Evolutionary conservation across 2,113 vertebrate species (phyloP).

Genomic region (Boleophthalmus pectinirostris): DNA sequence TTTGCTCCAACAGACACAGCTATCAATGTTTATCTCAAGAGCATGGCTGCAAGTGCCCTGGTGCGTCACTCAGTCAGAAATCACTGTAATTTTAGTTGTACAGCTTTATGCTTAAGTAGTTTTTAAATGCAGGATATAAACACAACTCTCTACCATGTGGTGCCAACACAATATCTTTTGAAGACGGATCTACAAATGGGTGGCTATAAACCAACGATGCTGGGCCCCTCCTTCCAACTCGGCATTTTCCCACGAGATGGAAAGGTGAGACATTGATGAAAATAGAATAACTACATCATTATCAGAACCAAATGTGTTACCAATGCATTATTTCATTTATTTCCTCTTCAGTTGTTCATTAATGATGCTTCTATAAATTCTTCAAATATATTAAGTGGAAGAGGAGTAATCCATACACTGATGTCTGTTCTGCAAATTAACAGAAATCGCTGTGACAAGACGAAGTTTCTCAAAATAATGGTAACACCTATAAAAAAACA

Average conservation of each 20-base stretch:
- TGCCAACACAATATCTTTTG: conserved; percentile 82
- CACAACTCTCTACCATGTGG: conserved; percentile 82
- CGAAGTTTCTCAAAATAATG: conserved; percentile 16
- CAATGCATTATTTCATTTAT: not conserved
- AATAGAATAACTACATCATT: not conserved
- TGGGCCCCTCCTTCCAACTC: conserved; percentile 85
- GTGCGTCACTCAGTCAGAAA: conserved; percentile 58
- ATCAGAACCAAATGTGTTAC: not conserved
- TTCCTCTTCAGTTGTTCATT: conserved; percentile 79
- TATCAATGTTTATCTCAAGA: conserved; percentile 78
- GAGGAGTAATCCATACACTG: conserved; percentile 89
- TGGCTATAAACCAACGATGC: conserved; percentile 86
- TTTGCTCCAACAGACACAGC: conserved; percentile 87
- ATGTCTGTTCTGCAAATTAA: conserved; percentile 83
- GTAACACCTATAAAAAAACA: conserved; percentile 21
- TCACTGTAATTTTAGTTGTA: not conserved
- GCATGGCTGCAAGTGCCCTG: conserved; percentile 72
- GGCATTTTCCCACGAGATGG: conserved; percentile 79
- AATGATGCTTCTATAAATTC: conserved; percentile 84
- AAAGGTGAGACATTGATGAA: conserved; percentile 72
- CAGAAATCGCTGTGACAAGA: conserved; percentile 87
- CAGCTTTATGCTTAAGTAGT: too few species aligned
- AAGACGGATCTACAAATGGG: conserved; percentile 81
- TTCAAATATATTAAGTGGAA: conserved; percentile 81
- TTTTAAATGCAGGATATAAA: conserved; percentile 77